Conservation (phyloP, 2,888 invertebrate genomes). For the Protonemura montana region DNA sequence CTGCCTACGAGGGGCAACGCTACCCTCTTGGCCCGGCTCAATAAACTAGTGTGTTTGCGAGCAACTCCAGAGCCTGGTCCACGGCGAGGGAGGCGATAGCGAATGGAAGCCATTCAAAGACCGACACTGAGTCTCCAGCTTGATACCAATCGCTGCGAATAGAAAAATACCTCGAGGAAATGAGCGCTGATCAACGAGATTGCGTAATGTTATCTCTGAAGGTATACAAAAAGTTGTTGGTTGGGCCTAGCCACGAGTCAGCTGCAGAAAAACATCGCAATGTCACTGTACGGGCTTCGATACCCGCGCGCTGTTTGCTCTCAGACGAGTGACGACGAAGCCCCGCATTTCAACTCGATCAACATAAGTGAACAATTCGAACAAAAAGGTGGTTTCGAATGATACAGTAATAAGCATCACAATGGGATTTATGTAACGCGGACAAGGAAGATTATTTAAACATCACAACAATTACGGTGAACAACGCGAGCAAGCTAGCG, state of each 20-base stretch:
- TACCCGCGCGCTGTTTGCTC: neutral
- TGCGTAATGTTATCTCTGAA: neutral
- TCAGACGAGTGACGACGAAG: neutral
- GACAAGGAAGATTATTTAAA: constrained; percentile 9
- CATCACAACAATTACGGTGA: neutral
- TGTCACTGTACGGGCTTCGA: neutral
- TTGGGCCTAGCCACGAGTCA: neutral
- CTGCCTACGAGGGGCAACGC: neutral
- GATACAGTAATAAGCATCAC: neutral
- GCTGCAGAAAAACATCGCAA: neutral
- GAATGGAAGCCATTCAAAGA: neutral
- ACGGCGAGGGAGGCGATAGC: neutral
- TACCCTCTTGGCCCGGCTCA: neutral
- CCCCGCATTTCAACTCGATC: neutral
- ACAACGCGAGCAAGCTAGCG: neutral
- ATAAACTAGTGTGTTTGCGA: neutral
- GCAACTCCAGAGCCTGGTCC: no score
- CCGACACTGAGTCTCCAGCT: neutral
- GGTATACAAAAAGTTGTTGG: neutral
- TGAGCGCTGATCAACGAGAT: neutral
- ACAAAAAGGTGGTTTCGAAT: constrained; percentile 12
- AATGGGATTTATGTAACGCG: neutral
- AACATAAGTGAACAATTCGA: neutral
- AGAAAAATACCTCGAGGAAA: constrained; percentile 5
- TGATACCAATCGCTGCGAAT: neutral